Evolutionary conservation across 2,113 vertebrate genomes (phyloP).

Genomic region (Leucopternis melanops): DNA sequence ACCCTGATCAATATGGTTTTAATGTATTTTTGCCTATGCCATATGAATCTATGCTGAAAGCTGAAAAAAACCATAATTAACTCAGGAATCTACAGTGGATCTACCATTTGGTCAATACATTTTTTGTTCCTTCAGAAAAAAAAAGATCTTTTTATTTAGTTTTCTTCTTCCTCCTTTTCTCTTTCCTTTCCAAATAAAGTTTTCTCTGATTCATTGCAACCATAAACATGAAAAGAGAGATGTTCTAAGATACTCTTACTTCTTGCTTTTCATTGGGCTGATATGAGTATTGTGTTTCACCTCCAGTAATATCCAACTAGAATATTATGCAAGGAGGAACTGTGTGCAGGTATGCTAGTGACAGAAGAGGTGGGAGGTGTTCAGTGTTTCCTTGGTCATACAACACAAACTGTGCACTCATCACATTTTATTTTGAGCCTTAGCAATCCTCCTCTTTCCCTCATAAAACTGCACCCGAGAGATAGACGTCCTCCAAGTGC

Average conservation of each 20-base stretch:
- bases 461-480: not conserved
- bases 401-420: not conserved
- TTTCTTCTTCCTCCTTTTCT: not conserved
- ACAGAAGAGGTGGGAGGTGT: not conserved
- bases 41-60: not conserved
- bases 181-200: not conserved
- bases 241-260: not conserved
- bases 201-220: not conserved
- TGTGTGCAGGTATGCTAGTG: not conserved
- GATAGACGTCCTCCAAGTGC: not conserved
- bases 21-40: not conserved
- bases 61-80: not conserved
- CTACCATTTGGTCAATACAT: not conserved
- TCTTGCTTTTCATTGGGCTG: not conserved
- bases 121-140: not conserved
- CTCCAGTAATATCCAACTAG: not conserved
- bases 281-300: not conserved
- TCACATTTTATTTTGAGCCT: not conserved
- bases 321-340: not conserved
- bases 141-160: not conserved
- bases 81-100: not conserved
- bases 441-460: not conserved
- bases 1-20: not conserved
- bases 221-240: not conserved
- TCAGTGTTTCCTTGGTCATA: not conserved